A percentile compares a stretch with the other conserved stretches of the same genome.
Evolutionary conservation across 2,113 vertebrate species (phyloP).

Genomic region (Lutjanus erythropterus): DNA sequence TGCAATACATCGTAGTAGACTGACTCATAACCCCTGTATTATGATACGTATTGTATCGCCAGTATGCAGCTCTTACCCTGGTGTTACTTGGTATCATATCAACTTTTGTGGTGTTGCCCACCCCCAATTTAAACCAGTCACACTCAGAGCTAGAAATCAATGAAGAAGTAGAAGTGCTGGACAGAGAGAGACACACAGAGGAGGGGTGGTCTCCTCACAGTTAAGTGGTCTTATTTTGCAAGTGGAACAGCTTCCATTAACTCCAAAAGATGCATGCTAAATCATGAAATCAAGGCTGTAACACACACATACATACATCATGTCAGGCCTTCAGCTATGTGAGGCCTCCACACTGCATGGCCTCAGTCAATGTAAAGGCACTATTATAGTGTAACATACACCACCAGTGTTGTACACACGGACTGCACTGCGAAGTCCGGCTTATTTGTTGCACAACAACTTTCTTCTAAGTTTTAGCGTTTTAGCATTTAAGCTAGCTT

Average conservation of each 20-base stretch:
- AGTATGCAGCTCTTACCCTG: too few species aligned
- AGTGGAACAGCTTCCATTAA: conserved; percentile 60
- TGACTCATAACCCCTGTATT: too few species aligned
- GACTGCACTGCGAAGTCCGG: background rate
- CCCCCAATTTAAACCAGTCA: too few species aligned
- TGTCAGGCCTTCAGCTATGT: conserved; percentile 40
- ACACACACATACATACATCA: conserved; percentile 25
- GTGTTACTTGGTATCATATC: too few species aligned
- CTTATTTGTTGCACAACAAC: background rate
- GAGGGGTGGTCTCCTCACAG: conserved; percentile 27
- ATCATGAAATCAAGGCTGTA: conserved; percentile 36
- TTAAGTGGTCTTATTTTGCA: conserved; percentile 56
- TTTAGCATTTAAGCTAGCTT: background rate
- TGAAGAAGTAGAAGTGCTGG: too few species aligned
- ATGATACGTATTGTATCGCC: too few species aligned
- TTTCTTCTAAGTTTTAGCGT: background rate
- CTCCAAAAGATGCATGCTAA: conserved; percentile 38
- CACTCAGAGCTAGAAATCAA: too few species aligned
- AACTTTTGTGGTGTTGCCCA: too few species aligned
- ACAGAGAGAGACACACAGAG: too few species aligned
- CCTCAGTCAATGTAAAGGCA: conserved; percentile 41
- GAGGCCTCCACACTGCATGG: conserved; percentile 39
- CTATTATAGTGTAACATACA: background rate
- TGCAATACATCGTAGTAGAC: too few species aligned
- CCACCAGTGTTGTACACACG: background rate